A percentile compares a stretch with the other conserved stretches of the same genome.
These are phyloP conservation scores for Telmatochromis sp. DNA, from an alignment of 2,113 vertebrate genomes.

Conservation along the genomic window DNA sequence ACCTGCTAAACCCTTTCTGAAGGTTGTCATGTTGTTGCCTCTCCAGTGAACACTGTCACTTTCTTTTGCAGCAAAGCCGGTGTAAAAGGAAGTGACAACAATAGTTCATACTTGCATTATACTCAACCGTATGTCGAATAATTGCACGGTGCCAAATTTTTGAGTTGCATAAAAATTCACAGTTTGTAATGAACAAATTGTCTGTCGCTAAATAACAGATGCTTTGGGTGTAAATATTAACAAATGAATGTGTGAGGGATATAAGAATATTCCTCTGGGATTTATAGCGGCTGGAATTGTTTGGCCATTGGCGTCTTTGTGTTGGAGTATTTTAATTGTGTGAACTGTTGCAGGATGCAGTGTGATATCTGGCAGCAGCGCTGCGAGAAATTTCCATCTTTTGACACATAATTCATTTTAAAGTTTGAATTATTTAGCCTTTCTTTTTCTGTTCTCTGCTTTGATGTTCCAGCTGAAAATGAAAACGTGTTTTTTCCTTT, in stretches of 20 bases:
- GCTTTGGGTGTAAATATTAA: neutral
- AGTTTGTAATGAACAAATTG: neutral
- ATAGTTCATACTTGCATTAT: neutral
- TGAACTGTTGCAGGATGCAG: neutral
- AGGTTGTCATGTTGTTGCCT: neutral
- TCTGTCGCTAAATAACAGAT: neutral
- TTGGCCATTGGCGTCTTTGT: neutral
- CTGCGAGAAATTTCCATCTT: neutral
- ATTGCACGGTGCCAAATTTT: neutral
- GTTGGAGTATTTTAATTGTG: neutral
- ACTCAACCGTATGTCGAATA: neutral
- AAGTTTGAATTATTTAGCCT: neutral
- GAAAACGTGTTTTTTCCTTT: neutral
- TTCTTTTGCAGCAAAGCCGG: neutral
- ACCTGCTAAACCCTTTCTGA: neutral
- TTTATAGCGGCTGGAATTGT: neutral
- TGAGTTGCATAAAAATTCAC: neutral
- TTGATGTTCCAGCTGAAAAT: neutral
- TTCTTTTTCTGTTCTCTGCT: neutral
- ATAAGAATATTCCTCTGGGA: neutral
- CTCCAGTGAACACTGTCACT: neutral
- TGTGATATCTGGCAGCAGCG: neutral
- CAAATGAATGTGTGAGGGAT: neutral
- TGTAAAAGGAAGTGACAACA: neutral
- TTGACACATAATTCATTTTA: neutral